These are phyloP conservation scores for Timema podura DNA, from an alignment of 2,888 invertebrate genomes.

Conservation along the genomic window DNA sequence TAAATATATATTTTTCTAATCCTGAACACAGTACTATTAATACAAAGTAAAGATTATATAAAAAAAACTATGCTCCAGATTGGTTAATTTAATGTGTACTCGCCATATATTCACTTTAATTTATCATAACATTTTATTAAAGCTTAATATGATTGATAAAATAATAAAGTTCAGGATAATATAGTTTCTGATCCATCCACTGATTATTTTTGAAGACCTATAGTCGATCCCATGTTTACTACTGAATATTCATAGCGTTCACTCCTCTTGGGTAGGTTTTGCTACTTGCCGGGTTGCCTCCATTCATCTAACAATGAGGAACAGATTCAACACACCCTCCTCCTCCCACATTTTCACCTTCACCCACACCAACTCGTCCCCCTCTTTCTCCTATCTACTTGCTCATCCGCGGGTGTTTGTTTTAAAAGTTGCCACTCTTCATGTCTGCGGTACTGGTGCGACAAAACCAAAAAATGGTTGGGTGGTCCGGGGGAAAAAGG, in stretches of 20 bases:
- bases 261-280: conserved; percentile 19
- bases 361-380: conserved; percentile 4
- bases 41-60: too few relatives aligned
- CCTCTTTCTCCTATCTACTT: conserved; percentile 21
- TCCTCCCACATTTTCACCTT: conserved; percentile 13
- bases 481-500: too few relatives aligned
- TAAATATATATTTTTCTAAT: too few relatives aligned
- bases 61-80: too few relatives aligned
- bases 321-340: conserved; percentile 28
- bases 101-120: too few relatives aligned
- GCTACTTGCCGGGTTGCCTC: conserved; percentile 25
- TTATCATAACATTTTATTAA: too few relatives aligned
- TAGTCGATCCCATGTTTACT: conserved; percentile 25
- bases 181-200: neutral
- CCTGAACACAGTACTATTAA: too few relatives aligned
- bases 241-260: conserved; percentile 30
- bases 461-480: too few relatives aligned
- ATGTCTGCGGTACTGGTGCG: too few relatives aligned
- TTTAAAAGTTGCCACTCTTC: conserved; percentile 29
- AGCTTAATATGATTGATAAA: too few relatives aligned
- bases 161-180: too few relatives aligned
- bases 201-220: conserved; percentile 10
- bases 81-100: too few relatives aligned
- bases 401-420: conserved; percentile 29
- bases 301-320: conserved; percentile 31